Evolutionary conservation across 2,113 vertebrate species (phyloP), one percentile per base, ranked within the genome.

Genomic region (Tragelaphus buxtoni): DNA sequence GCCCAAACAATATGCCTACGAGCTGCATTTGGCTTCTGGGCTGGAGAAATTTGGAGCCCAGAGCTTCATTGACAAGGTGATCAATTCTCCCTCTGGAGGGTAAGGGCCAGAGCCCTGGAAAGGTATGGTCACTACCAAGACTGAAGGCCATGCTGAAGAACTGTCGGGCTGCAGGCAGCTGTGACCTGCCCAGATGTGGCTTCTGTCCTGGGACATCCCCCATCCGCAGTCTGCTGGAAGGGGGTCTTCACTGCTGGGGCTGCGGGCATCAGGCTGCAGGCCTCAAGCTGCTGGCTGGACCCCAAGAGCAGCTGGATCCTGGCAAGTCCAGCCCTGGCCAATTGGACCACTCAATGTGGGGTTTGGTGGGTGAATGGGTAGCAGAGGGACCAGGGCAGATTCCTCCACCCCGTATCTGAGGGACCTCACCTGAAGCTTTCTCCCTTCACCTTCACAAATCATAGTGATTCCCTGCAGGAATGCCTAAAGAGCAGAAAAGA

Each of bases 181-280:
- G 20, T 28, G 65, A 16, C 35, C 55, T 93, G 32, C 39, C 39
- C 18, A 26, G 1, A 28, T 5, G 10, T 17, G 56, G 2, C 77
- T 30, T 56, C 56, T 77, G 42, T 49, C 49, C 18, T 51, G n/a
- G 35, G 39, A 32, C 2, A 5, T 10, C 39, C 2, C 7, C 79
- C 51, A 26, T 12, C 45, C 47, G 20, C 8, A 10, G 9, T 24
- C 65, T 87, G 39, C 88, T n/a, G 17, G n/a, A 47, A 85, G 30
- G 30, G 30, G 7, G 1, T 30, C 12, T 26, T 93, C 0, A 0
- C n/a, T 5, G 4, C 14, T 53, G 28, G 30, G 14, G 1, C 28
- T 58, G 22, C 5, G 24, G 55, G 12, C n/a, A 22, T 39, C 24
- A 2, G 2, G 1, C 28, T 56, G 26, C 4, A 28, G 55, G 12